Conservation (phyloP, 1,140 invertebrate species). For the Drosophila nikananu region DNA sequence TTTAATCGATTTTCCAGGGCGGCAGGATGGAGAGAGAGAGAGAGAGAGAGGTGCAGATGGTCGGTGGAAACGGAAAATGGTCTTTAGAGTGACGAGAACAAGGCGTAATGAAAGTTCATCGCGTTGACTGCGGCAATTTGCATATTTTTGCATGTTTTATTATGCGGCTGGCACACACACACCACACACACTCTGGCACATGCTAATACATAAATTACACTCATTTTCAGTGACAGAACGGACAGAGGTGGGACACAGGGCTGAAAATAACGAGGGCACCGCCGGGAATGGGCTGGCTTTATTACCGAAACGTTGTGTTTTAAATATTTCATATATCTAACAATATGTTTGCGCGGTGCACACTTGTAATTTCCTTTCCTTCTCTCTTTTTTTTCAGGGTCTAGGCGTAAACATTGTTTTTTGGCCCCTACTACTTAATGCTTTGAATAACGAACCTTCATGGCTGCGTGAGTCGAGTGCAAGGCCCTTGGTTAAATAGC, state of each 20-base stretch:
- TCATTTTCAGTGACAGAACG: conserved; percentile 62
- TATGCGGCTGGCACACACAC: conserved; percentile 62
- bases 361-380: too few species aligned
- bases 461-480: conserved; percentile 42
- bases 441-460: conserved; percentile 58
- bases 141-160: conserved; percentile 82
- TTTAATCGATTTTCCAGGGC: conserved; percentile 64
- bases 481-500: conserved; percentile 76
- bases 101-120: conserved; percentile 74
- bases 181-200: conserved; percentile 44
- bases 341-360: not conserved
- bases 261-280: conserved; percentile 9
- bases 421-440: conserved; percentile 40
- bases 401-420: conserved; percentile 42
- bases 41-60: not conserved
- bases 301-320: conserved; percentile 70
- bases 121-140: conserved; percentile 81
- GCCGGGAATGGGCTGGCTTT: conserved; percentile 53
- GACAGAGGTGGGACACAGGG: conserved; percentile 38
- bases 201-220: conserved; percentile 61
- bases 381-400: conserved; percentile 11
- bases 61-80: conserved; percentile 54
- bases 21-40: not conserved
- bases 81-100: conserved; percentile 68
- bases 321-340: conserved; percentile 80